Conservation (phyloP, 2,797 vertebrate species). For the Lutjanus campechanus region DNA sequence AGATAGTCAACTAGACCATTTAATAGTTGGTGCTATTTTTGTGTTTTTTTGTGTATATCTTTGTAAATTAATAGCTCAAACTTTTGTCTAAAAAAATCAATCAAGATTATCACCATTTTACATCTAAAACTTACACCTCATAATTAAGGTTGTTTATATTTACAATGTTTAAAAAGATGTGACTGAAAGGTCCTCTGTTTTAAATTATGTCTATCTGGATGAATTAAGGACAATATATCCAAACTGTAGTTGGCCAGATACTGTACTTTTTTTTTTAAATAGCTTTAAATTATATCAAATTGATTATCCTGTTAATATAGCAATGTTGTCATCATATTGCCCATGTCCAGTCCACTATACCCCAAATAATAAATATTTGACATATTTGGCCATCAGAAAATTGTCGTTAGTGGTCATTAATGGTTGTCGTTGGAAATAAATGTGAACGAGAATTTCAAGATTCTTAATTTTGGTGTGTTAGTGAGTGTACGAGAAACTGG, state of each 20-base stretch:
- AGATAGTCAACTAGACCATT: background rate
- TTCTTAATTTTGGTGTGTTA: background rate
- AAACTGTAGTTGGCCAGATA: no score
- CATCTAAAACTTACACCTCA: no score
- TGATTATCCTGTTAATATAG: background rate
- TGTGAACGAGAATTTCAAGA: background rate
- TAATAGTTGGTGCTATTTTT: background rate
- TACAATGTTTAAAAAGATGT: no score
- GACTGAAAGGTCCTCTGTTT: no score
- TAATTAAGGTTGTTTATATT: no score
- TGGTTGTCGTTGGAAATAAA: background rate
- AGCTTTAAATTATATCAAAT: background rate
- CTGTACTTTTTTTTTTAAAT: background rate
- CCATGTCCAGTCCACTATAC: background rate
- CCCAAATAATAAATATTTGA: background rate
- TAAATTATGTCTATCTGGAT: no score
- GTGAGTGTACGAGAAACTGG: background rate
- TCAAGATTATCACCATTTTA: no score
- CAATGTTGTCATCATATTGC: background rate
- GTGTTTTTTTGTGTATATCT: no score
- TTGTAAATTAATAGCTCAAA: no score
- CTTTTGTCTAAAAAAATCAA: no score
- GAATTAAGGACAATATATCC: background rate
- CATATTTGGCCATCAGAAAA: background rate
- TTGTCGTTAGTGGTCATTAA: background rate